Evolutionary conservation across 2,797 vertebrate genomes (phyloP), one percentile per base, ranked within the genome.

Genomic region (Helicolenus hilgendorfi): DNA sequence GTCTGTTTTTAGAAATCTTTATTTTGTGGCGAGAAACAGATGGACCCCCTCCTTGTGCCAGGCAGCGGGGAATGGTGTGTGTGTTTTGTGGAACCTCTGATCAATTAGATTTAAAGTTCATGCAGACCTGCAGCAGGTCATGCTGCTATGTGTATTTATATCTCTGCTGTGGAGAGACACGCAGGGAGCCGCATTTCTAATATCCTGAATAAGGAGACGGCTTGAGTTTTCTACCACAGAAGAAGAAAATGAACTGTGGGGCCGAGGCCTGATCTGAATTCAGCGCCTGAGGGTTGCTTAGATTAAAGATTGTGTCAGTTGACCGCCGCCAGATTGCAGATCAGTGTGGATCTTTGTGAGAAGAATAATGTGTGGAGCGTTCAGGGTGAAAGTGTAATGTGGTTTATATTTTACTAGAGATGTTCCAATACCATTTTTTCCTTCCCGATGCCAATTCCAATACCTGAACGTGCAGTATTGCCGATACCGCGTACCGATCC

Each of bases 61-160:
- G 79, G 79, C 91, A 82, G 89, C 87, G 18, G 85, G 90, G 83
- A 64, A 65, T 9, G 14, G 27, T 85, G 31, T 80, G 69, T 85
- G 63, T 85, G 41, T 67, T 15, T 59, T 83, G 58, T 36, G 67
- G 13, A 45, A 59, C 45, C 49, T 80, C 83, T 82, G 92, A 94
- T 96, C 89, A 93, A 93, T 96, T 91, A 88, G 88, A 96, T 88
- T 60, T 87, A 85, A 95, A 93, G 92, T 91, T 93, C 93, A 93
- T 58, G 64, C 67, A 79, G 85, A 85, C 85, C 71, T 77, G 83
- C 77, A 59, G 89, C 27, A 29, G 87, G 86, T 89, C 90, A 55
- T 3, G 79, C 82, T 87, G 85, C 10, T 84, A 41, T 63, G n/a
- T 75, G 67, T 88, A 79, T 90, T 92, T 91, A 81, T 84, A 80